Percentiles rank a stretch among this genome's conserved stretches.
phyloP scores from a whole-genome alignment of 2,797 vertebrate genomes.

The Chromobotia macracanthus region DNA sequence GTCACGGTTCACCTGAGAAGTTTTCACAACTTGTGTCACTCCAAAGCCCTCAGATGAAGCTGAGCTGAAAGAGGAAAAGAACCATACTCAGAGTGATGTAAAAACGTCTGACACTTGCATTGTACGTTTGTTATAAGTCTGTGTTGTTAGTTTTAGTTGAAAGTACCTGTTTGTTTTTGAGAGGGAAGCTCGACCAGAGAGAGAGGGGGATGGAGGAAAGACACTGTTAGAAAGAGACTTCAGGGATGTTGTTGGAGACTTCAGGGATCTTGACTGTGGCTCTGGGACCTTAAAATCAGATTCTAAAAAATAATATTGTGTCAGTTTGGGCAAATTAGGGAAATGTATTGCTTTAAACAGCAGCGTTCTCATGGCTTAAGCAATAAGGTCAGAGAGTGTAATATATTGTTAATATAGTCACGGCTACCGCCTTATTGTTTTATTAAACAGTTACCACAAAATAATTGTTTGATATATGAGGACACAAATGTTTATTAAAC shows the following conservation, averaged over 20 bases:
- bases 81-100: not conserved
- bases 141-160: not conserved
- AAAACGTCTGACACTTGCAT: no score
- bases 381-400: no score
- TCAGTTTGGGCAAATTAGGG: not conserved
- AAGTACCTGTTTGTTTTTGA: conserved; percentile 74
- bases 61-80: conserved; percentile 59
- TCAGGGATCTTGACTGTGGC: conserved; percentile 34
- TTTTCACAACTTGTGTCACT: conserved; percentile 55
- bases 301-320: conserved; percentile 60
- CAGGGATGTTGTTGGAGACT: conserved; percentile 32
- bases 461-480: not conserved
- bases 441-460: not conserved
- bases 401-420: no score
- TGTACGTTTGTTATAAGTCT: no score
- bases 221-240: conserved; percentile 36
- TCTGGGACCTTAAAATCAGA: conserved; percentile 74
- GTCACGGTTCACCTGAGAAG: conserved; percentile 63
- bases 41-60: conserved; percentile 64
- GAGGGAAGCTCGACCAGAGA: conserved; percentile 57
- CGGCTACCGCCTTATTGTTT: not conserved
- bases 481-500: not conserved
- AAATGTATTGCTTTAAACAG: not conserved
- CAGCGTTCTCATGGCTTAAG: not conserved
- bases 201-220: conserved; percentile 18